Evolutionary conservation across 2,797 vertebrate species (phyloP).

Genomic region (Eleutherodactylus coqui): DNA sequence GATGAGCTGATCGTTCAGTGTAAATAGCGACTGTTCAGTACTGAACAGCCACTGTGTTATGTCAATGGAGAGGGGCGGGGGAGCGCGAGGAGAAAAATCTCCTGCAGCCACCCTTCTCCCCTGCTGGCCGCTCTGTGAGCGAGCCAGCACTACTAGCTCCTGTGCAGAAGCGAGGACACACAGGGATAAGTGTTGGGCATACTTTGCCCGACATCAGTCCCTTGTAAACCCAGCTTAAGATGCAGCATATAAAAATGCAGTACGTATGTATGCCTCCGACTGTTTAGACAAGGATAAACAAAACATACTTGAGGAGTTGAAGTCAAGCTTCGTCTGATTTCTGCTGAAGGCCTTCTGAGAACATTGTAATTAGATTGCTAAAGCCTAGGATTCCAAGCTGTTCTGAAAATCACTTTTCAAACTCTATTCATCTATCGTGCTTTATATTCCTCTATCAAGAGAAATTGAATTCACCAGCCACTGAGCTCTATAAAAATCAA

Average conservation of each 20-base stretch:
- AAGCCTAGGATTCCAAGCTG: constrained; percentile 65
- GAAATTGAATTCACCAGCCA: constrained; percentile 67
- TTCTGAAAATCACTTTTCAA: constrained; percentile 68
- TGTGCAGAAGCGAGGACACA: no score
- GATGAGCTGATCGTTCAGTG: no score
- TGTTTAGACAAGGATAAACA: constrained; percentile 65
- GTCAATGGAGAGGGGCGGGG: no score
- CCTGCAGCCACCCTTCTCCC: no score
- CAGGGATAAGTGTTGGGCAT: no score
- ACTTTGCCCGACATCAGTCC: no score
- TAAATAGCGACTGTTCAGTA: no score
- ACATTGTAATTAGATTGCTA: constrained; percentile 67
- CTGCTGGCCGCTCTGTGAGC: no score
- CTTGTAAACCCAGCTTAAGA: no score
- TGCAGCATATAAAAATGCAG: constrained; percentile 61
- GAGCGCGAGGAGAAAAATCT: no score
- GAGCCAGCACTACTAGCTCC: no score
- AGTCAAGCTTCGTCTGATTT: constrained; percentile 63
- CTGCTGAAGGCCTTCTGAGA: constrained; percentile 59
- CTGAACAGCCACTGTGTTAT: no score
- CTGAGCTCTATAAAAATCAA: constrained; percentile 65
- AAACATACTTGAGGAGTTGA: constrained; percentile 63
- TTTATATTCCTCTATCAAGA: constrained; percentile 60
- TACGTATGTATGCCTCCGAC: constrained; percentile 59
- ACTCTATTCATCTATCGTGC: constrained; percentile 58